Conservation (phyloP, 1,140 invertebrate genomes). For the Drosophila tsacasi region DNA sequence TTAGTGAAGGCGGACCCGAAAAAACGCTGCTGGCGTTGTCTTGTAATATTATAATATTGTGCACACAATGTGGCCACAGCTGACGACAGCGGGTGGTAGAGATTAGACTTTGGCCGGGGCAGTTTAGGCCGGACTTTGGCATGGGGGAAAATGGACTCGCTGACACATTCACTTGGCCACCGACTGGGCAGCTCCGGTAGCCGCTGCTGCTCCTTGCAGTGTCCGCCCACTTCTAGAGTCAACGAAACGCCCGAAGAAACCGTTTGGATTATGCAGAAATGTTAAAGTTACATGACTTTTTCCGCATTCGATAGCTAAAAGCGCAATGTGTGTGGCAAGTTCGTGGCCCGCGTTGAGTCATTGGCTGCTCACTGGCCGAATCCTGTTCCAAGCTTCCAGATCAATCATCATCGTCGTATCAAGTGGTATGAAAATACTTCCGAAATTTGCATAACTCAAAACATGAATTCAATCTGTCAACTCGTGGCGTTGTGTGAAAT, state of each 20-base stretch:
- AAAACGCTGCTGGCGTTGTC: slow-evolving; percentile 22
- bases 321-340: slow-evolving; percentile 65
- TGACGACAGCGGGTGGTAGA: slow-evolving; percentile 62
- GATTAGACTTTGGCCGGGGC: slow-evolving; percentile 32
- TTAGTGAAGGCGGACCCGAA: slow-evolving; percentile 15
- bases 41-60: slow-evolving; percentile 37
- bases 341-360: slow-evolving; percentile 72
- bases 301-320: slow-evolving; percentile 55
- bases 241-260: slow-evolving; percentile 41
- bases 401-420: slow-evolving; percentile 47
- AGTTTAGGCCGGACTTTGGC: slow-evolving; percentile 20
- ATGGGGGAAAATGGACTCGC: slow-evolving; percentile 45
- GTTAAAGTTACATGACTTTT: slow-evolving; percentile 68
- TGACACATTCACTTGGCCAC: slow-evolving; percentile 77
- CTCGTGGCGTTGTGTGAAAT: slow-evolving; percentile 44
- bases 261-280: slow-evolving; percentile 41
- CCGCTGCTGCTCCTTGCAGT: slow-evolving; percentile 50
- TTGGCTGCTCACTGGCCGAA: slow-evolving; percentile 39
- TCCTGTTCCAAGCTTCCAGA: slow-evolving; percentile 50
- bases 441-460: slow-evolving; percentile 68
- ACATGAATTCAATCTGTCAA: slow-evolving; percentile 65
- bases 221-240: slow-evolving; percentile 42
- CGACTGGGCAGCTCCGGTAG: slow-evolving; percentile 51
- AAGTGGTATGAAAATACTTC: slow-evolving; percentile 57
- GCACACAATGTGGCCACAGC: slow-evolving; percentile 48